Conservation (phyloP, 2,113 vertebrate species). For the Aspidoscelis tigris region DNA sequence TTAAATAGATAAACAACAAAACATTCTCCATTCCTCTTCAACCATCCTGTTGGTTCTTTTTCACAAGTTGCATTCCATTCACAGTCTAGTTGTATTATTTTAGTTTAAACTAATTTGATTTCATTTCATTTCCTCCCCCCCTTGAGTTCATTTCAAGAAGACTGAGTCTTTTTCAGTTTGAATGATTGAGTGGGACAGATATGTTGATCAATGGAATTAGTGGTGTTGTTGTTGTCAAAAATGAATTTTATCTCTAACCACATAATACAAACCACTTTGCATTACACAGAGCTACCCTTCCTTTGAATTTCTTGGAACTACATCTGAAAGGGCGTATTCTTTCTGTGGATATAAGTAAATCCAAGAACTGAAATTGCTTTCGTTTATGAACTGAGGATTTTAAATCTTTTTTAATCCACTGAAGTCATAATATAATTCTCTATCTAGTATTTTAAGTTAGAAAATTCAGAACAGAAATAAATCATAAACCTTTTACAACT, state of each 20-base stretch:
- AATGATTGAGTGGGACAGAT: background rate
- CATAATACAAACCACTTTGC: background rate
- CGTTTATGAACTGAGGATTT: background rate
- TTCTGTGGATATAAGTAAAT: background rate
- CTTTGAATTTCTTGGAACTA: too few species aligned
- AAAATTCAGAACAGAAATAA: slow-evolving; percentile 23
- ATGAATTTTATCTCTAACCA: background rate
- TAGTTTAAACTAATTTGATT: background rate
- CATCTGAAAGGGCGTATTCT: background rate
- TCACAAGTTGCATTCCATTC: too few species aligned
- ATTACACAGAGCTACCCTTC: background rate
- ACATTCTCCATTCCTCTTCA: too few species aligned
- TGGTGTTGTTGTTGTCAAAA: background rate
- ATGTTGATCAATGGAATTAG: background rate
- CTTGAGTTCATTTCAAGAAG: background rate
- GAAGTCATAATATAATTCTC: background rate
- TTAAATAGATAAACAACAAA: too few species aligned
- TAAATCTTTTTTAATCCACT: slow-evolving; percentile 1
- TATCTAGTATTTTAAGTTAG: background rate
- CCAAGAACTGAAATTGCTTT: background rate
- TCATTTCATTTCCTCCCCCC: background rate
- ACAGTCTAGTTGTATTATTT: background rate
- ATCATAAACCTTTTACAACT: slow-evolving; percentile 19
- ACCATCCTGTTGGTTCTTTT: too few species aligned
- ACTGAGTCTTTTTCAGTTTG: background rate